A percentile compares a stretch with the other conserved stretches of the same genome.
These are phyloP conservation scores for Onthophagus taurus DNA, from an alignment of 1,140 invertebrate genomes.

Conservation along the genomic window DNA sequence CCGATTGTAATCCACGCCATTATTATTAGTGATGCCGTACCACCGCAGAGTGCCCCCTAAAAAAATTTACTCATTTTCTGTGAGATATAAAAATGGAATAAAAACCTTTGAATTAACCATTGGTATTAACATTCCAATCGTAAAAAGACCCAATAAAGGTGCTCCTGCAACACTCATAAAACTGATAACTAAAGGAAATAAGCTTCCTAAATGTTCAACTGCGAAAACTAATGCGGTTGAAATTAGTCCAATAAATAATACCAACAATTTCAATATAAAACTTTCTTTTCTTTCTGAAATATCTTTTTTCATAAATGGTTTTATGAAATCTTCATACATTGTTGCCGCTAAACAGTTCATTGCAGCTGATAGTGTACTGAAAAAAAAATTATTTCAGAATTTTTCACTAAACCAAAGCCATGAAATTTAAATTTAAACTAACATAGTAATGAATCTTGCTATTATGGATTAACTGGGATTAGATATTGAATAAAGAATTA, in stretches of 20 bases:
- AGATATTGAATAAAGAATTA: no score
- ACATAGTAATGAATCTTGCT: no score
- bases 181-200: conserved; percentile 69
- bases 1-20: conserved; percentile 5
- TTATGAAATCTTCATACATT: conserved; percentile 47
- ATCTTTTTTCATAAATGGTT: conserved; percentile 30
- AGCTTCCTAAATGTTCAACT: conserved; percentile 42
- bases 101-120: conserved; percentile 50
- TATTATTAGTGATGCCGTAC: background rate
- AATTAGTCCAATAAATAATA: conserved; percentile 37
- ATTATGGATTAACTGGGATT: no score
- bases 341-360: conserved; percentile 48
- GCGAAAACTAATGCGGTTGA: conserved; percentile 44
- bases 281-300: conserved; percentile 31
- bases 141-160: conserved; percentile 71
- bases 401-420: no score
- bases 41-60: conserved; percentile 12
- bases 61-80: background rate
- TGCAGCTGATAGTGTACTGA: conserved; percentile 34
- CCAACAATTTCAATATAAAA: conserved; percentile 34
- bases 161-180: conserved; percentile 78
- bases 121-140: conserved; percentile 75
- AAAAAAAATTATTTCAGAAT: no score
- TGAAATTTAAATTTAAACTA: no score
- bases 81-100: background rate